These are phyloP conservation scores for Pygocentrus nattereri DNA, from an alignment of 2,797 vertebrate species.

Conservation along the genomic window DNA sequence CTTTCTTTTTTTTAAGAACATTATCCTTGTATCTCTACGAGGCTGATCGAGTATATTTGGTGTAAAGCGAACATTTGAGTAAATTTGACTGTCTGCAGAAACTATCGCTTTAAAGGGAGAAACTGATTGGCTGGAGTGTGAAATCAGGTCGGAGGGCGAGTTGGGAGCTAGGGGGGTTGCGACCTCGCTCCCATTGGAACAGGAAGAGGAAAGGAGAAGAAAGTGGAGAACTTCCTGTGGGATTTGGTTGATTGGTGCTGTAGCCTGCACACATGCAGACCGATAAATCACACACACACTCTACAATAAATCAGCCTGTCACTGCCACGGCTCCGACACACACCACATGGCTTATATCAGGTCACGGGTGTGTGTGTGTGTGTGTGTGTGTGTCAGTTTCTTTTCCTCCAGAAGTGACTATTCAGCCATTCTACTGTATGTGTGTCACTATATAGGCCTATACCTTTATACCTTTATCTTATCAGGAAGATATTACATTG, in stretches of 20 bases:
- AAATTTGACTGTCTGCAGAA: no score
- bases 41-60: no score
- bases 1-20: no score
- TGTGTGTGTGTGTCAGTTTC: slow-evolving; percentile 11
- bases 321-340: slow-evolving; percentile 72
- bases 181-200: slow-evolving; percentile 54
- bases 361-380: slow-evolving; percentile 22
- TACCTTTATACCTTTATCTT: neutral
- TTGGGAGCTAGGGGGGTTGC: slow-evolving; percentile 40
- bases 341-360: slow-evolving; percentile 74
- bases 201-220: slow-evolving; percentile 65
- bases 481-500: neutral
- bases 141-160: slow-evolving; percentile 64
- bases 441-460: neutral
- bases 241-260: slow-evolving; percentile 75
- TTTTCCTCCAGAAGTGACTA: neutral
- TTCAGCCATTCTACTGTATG: neutral
- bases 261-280: slow-evolving; percentile 56
- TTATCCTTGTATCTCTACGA: no score
- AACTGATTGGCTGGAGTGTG: slow-evolving; percentile 7
- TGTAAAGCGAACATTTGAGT: neutral
- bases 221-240: slow-evolving; percentile 74
- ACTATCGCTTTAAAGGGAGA: neutral
- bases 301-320: slow-evolving; percentile 76
- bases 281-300: slow-evolving; percentile 61